A percentile compares a stretch with the other conserved stretches of the same genome.
phyloP scores from a whole-genome alignment of 2,888 invertebrate genomes.

The Gymnosoma rotundatum region DNA sequence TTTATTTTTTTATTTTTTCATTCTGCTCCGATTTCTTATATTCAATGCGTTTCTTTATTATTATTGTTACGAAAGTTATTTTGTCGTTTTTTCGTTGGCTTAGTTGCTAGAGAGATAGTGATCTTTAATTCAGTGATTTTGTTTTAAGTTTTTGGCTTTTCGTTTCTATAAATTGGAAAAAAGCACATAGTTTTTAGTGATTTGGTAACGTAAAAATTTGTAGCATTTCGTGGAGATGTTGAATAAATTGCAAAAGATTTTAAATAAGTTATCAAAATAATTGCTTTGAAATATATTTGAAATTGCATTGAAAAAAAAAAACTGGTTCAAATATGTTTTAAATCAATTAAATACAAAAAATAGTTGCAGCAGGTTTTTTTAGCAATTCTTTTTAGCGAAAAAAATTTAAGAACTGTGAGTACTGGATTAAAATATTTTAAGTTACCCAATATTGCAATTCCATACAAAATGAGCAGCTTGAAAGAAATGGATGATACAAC shows the following conservation, averaged over 20 bases:
- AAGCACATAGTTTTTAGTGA: constrained; percentile 26
- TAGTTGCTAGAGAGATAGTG: constrained; percentile 67
- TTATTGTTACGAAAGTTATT: constrained; percentile 30
- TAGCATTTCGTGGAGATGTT: constrained; percentile 59
- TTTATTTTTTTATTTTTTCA: constrained; percentile 6
- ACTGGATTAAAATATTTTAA: too few species aligned
- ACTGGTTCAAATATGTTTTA: not conserved
- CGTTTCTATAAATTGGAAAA: constrained; percentile 46
- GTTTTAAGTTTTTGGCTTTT: constrained; percentile 29
- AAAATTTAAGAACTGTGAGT: too few species aligned
- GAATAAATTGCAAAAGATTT: constrained; percentile 37
- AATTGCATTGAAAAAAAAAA: not conserved
- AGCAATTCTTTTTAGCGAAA: too few species aligned
- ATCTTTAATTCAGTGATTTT: constrained; percentile 61
- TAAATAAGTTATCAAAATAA: constrained; percentile 58
- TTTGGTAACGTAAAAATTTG: constrained; percentile 49
- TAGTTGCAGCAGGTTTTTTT: too few species aligned
- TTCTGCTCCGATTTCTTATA: constrained; percentile 36
- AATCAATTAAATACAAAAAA: not conserved
- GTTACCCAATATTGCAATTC: too few species aligned
- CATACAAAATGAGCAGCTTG: too few species aligned
- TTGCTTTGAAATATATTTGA: constrained; percentile 5
- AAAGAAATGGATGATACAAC: too few species aligned
- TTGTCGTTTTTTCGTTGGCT: constrained; percentile 15
- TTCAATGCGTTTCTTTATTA: constrained; percentile 56